phyloP scores from a whole-genome alignment of 2,113 vertebrate genomes.

The Laticauda colubrina region DNA sequence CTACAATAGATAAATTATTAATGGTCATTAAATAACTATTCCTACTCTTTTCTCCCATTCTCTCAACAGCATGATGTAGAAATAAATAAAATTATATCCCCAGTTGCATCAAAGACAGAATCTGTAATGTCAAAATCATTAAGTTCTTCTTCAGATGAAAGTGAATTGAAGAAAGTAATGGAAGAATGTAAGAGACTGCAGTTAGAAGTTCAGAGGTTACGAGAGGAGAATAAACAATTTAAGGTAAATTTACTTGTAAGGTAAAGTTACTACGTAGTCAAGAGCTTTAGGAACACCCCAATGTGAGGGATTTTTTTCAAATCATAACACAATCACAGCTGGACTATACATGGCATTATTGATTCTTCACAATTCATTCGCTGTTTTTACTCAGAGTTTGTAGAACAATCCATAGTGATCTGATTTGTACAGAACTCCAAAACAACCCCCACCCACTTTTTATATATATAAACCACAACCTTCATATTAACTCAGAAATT shows the following conservation, averaged over 20 bases:
- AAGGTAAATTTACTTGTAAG: conserved; percentile 75
- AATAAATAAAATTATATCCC: conserved; percentile 89
- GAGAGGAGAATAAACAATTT: conserved; percentile 96
- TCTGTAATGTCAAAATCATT: conserved; percentile 84
- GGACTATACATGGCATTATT: neutral
- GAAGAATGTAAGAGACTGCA: conserved; percentile 96
- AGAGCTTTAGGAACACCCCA: neutral
- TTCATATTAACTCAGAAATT: neutral
- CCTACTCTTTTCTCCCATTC: conserved; percentile 19
- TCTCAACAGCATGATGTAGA: conserved; percentile 90
- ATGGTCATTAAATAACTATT: neutral
- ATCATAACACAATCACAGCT: neutral
- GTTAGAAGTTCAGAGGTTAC: conserved; percentile 92
- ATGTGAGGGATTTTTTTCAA: neutral
- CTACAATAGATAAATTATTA: neutral
- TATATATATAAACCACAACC: neutral
- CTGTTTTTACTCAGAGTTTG: neutral
- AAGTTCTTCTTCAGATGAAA: conserved; percentile 88
- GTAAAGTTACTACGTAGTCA: neutral
- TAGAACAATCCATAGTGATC: neutral
- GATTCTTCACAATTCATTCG: neutral
- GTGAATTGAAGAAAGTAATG: conserved; percentile 93
- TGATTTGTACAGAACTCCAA: neutral
- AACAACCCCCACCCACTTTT: neutral
- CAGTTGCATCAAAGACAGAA: conserved; percentile 91